phyloP scores from a whole-genome alignment of 2,888 invertebrate species.

The Willowsia nigromaculata region DNA sequence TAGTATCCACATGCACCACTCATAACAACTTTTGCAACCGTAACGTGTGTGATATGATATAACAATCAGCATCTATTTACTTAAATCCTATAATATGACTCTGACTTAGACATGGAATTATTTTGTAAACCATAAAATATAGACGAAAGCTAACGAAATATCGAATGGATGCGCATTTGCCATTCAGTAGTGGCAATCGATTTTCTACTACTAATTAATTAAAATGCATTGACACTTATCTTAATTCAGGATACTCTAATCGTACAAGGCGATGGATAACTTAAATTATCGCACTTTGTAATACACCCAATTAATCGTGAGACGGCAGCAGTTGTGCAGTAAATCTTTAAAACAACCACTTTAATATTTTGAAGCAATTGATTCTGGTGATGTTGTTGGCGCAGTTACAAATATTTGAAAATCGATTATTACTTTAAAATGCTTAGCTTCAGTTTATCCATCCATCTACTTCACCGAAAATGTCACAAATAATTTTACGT shows the following conservation, averaged over 20 bases:
- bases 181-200: not conserved
- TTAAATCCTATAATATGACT: conserved; percentile 1
- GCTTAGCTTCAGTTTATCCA: not conserved
- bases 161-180: not conserved
- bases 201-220: no score
- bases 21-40: not conserved
- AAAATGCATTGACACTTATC: conserved; percentile 29
- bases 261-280: not conserved
- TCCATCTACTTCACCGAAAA: no score
- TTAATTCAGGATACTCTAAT: not conserved
- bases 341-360: no score
- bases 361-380: no score
- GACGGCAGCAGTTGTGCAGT: no score
- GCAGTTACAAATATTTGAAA: no score
- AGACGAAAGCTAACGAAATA: not conserved
- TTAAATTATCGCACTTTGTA: not conserved
- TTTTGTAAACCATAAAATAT: conserved; percentile 40
- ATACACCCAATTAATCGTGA: no score
- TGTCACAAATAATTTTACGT: no score
- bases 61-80: not conserved
- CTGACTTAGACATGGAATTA: conserved; percentile 52
- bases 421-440: no score
- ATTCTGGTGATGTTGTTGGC: no score
- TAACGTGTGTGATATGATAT: not conserved
- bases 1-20: not conserved